These are phyloP conservation scores for Anastatus disparis DNA, from an alignment of 1,140 invertebrate genomes.

Conservation along the genomic window DNA sequence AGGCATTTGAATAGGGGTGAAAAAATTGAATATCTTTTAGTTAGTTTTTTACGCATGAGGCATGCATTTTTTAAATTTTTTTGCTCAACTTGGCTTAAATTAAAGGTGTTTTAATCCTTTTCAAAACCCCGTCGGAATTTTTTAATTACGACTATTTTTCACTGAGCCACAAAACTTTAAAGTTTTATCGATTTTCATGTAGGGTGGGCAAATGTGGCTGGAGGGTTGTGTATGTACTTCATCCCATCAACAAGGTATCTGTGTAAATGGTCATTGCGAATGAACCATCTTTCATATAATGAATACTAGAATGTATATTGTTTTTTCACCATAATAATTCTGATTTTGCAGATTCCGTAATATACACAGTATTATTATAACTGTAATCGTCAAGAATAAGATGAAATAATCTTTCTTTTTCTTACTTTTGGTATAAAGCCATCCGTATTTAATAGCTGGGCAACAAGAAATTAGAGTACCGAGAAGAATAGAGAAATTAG, in stretches of 20 bases:
- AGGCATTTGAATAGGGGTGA: too few species aligned
- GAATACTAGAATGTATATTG: background rate
- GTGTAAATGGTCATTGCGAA: slow-evolving; percentile 48
- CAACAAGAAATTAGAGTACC: slow-evolving; percentile 43
- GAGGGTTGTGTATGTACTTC: too few species aligned
- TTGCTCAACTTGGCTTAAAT: too few species aligned
- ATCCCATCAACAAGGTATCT: slow-evolving; percentile 49
- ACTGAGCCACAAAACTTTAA: too few species aligned
- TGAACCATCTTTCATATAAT: slow-evolving; percentile 9
- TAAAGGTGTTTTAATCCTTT: too few species aligned
- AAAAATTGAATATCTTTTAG: too few species aligned
- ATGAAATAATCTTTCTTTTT: slow-evolving; percentile 39
- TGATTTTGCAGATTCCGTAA: background rate
- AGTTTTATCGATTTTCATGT: too few species aligned
- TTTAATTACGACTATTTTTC: too few species aligned
- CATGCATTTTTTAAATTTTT: too few species aligned
- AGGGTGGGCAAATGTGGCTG: too few species aligned
- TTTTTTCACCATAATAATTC: slow-evolving; percentile 31
- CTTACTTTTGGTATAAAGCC: slow-evolving; percentile 43
- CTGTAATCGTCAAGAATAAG: slow-evolving; percentile 24
- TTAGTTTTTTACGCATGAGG: too few species aligned
- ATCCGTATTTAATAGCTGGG: slow-evolving; percentile 45
- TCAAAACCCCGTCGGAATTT: too few species aligned
- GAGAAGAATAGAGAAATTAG: slow-evolving; percentile 44
- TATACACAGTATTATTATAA: slow-evolving; percentile 35